These are phyloP conservation scores for Pogonocherus hispidulus DNA, from an alignment of 2,888 invertebrate genomes.

Conservation along the genomic window DNA sequence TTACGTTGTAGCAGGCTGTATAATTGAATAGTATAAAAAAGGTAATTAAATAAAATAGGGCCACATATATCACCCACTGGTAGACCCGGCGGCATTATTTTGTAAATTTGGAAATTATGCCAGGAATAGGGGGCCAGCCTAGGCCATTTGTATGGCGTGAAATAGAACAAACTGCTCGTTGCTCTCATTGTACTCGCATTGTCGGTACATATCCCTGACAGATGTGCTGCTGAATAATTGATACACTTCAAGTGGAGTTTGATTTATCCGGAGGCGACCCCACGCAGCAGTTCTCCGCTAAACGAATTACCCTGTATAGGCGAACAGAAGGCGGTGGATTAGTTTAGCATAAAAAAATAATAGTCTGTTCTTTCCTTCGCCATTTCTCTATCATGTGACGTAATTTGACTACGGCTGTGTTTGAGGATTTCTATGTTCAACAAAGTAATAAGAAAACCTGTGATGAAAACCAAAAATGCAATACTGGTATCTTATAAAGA, in stretches of 20 bases:
- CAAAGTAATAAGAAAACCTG: too few species aligned
- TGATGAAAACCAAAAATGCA: too few species aligned
- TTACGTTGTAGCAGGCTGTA: too few species aligned
- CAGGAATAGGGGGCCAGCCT: slow-evolving; percentile 50
- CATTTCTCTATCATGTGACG: too few species aligned
- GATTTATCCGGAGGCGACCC: slow-evolving; percentile 59
- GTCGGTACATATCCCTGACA: slow-evolving; percentile 63
- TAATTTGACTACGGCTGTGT: too few species aligned
- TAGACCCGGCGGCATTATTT: slow-evolving; percentile 49
- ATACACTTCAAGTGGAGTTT: slow-evolving; percentile 64
- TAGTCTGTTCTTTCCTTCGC: too few species aligned
- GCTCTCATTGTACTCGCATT: slow-evolving; percentile 56
- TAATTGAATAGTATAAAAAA: neutral
- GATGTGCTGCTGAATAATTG: slow-evolving; percentile 67
- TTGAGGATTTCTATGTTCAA: too few species aligned
- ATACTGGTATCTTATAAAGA: too few species aligned
- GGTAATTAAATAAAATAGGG: neutral
- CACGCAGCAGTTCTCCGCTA: slow-evolving; percentile 44
- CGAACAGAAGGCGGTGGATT: slow-evolving; percentile 50
- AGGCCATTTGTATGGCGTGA: slow-evolving; percentile 52
- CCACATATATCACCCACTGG: neutral
- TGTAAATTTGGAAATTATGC: slow-evolving; percentile 63
- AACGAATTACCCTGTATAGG: slow-evolving; percentile 52
- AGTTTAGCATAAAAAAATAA: slow-evolving; percentile 45
- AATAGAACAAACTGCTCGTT: slow-evolving; percentile 56